Conservation (phyloP, 2,113 vertebrate species). For the Periophthalmus modestus region DNA sequence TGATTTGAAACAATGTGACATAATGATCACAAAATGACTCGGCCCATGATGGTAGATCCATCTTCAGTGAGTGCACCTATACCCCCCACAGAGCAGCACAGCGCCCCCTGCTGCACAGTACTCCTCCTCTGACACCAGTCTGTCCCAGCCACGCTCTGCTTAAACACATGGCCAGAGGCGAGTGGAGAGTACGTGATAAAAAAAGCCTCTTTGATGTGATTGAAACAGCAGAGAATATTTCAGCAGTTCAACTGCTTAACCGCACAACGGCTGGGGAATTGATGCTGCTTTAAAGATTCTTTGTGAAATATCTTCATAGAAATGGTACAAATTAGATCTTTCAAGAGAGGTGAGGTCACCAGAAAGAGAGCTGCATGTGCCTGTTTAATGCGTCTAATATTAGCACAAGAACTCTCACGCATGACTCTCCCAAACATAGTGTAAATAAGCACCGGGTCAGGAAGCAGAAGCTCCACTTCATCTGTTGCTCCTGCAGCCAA, state of each 20-base stretch:
- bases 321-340: slow-evolving; percentile 36
- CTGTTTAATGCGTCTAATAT: slow-evolving; percentile 14
- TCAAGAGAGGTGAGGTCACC: slow-evolving; percentile 7
- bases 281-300: slow-evolving; percentile 28
- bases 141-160: slow-evolving; percentile 21
- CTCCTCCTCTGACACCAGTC: slow-evolving; percentile 38
- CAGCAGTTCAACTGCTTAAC: slow-evolving; percentile 46
- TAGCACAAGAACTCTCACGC: slow-evolving; percentile 3
- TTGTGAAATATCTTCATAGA: slow-evolving; percentile 42
- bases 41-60: background rate
- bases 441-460: slow-evolving; percentile 5
- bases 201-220: slow-evolving; percentile 61
- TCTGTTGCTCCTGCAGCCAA: slow-evolving; percentile 18
- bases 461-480: slow-evolving; percentile 25
- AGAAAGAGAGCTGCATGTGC: slow-evolving; percentile 3
- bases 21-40: background rate
- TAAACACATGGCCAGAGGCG: slow-evolving; percentile 54
- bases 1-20: background rate
- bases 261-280: slow-evolving; percentile 25
- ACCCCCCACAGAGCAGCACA: slow-evolving; percentile 17
- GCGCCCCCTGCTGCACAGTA: slow-evolving; percentile 37
- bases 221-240: slow-evolving; percentile 47
- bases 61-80: background rate
- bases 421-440: background rate
- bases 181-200: slow-evolving; percentile 42